Base-by-base conservation (phyloP, 2,888 invertebrate genomes). In the Thelaira solivaga region DNA sequence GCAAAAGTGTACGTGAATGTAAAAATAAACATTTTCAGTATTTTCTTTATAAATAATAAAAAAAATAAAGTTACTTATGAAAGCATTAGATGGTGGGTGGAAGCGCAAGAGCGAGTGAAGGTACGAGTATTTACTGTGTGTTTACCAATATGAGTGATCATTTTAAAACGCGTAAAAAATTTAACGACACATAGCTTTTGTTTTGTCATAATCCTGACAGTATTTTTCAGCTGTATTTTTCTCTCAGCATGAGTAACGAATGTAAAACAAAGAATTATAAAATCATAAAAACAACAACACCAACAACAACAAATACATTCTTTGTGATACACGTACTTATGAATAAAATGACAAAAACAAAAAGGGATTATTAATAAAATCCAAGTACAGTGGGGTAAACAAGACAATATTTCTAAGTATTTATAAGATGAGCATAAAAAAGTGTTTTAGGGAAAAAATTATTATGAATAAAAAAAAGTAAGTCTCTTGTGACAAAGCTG, bases 91-190 rank as follows among this genome's bases (percentile, higher is more conserved):
- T 34, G 18, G 43, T n/a, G 64, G 5, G 26, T 45, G 31, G 4
- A 22, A 4, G 43, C n/a, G n/a, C n/a, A n/a, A 11, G 36, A 10
- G 61, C 3, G 51, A 31, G 36, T 10, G 39, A 4, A 6, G n/a
- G n/a, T n/a, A n/a, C n/a, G n/a, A n/a, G n/a, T n/a, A n/a, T n/a
- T n/a, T n/a, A n/a, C n/a, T 7, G 24, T 11, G 41, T 62, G 11
- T 53, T 47, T 62, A 26, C 11, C 18, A 26, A 31, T 49, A 53
- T 69, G 51, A 78, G 61, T 61, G 69, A 78, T 78, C 69, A 53
- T 65, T 78, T 74, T 53, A 65, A 74, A 71, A 36, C 53, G 74
- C 69, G 64, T 78, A 78, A 78, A 78, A 74, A 64, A 64, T 55
- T 49, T 20, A 64, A 31, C 68, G 59, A 24, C 55, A 74, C 69